Evolutionary conservation across 2,113 vertebrate species (phyloP).

Genomic region (Bujurquina vittata): DNA sequence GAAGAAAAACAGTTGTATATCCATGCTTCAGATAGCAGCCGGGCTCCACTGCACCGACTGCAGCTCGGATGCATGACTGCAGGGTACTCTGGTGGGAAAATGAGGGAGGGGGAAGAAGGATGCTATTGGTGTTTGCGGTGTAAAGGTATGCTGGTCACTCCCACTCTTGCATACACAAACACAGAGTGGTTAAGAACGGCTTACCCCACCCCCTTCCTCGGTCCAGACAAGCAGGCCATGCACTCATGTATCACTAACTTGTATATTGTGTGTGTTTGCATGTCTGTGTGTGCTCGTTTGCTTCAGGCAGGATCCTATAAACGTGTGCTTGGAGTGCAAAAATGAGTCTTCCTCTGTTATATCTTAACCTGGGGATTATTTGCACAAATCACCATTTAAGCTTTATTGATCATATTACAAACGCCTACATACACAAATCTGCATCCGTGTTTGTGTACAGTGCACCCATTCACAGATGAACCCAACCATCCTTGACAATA

Average conservation of each 20-base stretch:
- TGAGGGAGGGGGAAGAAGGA: conserved; percentile 21
- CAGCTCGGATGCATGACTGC: conserved; percentile 36
- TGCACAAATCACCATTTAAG: not conserved
- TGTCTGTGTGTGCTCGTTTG: not conserved
- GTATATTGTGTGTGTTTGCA: conserved; percentile 49
- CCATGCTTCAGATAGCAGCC: conserved; percentile 50
- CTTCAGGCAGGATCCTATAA: conserved; percentile 7
- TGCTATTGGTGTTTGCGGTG: conserved; percentile 49
- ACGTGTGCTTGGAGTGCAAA: not conserved
- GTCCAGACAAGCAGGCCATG: conserved; percentile 58
- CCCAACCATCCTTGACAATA: conserved; percentile 47
- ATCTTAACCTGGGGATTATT: not conserved
- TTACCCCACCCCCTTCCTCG: conserved; percentile 48
- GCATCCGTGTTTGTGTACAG: conserved; percentile 28
- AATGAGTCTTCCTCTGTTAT: not conserved
- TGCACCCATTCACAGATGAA: conserved; percentile 42
- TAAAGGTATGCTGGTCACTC: conserved; percentile 74
- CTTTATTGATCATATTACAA: not conserved
- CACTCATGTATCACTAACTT: conserved; percentile 71
- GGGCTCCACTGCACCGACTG: conserved; percentile 9
- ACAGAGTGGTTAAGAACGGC: not conserved
- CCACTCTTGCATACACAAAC: conserved; percentile 40
- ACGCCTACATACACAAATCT: not conserved
- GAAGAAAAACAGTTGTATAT: conserved; percentile 48
- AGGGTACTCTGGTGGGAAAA: conserved; percentile 40